phyloP scores from a whole-genome alignment of 2,888 invertebrate species.

The Dendrolimus pini region DNA sequence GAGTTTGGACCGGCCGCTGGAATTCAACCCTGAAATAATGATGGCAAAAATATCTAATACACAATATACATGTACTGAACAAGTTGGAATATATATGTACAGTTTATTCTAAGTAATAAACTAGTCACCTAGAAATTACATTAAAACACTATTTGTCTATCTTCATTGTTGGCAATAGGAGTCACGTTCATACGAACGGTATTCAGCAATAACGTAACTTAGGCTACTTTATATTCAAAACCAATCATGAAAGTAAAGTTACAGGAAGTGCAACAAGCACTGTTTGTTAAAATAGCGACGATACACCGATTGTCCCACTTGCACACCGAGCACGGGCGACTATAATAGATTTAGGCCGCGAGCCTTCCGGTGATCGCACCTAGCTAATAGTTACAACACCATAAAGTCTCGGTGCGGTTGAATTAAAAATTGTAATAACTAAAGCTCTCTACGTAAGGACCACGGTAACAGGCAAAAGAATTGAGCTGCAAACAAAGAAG shows the following conservation, averaged over 20 bases:
- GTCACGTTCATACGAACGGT: not conserved
- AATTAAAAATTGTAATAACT: not conserved
- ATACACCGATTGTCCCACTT: slow-evolving; percentile 39
- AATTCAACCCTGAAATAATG: no score
- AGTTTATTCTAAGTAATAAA: no score
- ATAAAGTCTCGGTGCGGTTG: slow-evolving; percentile 20
- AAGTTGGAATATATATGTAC: no score
- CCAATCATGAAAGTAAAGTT: slow-evolving; percentile 37
- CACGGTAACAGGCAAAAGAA: no score
- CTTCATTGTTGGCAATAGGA: not conserved
- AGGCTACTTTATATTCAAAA: slow-evolving; percentile 14
- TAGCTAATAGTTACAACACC: slow-evolving; percentile 36
- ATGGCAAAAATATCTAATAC: no score
- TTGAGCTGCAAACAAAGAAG: no score
- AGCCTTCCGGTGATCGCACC: slow-evolving; percentile 47
- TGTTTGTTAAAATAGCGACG: slow-evolving; percentile 39
- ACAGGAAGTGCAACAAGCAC: slow-evolving; percentile 35
- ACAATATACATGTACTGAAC: no score
- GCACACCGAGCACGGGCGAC: slow-evolving; percentile 26
- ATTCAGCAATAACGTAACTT: not conserved
- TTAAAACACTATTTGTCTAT: no score
- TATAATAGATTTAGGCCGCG: slow-evolving; percentile 41
- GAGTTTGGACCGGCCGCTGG: no score
- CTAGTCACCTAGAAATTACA: no score
- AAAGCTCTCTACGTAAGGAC: no score